These are phyloP conservation scores for roundworm (Caenorhabditis elegans) DNA, from an alignment of 1,140 invertebrate species.

Conservation along the genomic window WBcel235 BX284602.5:11005501-11006000, in stretches of 20 bases:
- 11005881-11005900: neutral
- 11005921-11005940: slow-evolving; percentile 28
- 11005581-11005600: slow-evolving; percentile 9
- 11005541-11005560: neutral
- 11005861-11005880: slow-evolving; percentile 12
- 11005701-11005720: no score
- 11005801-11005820: slow-evolving; percentile 28
- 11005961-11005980: slow-evolving; percentile 1
- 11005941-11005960: slow-evolving; percentile 15
- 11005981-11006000: neutral
- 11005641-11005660: neutral
- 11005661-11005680: neutral
- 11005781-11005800: slow-evolving; percentile 18
- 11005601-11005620: slow-evolving; percentile 11
- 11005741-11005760: neutral
- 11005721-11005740: slow-evolving; percentile 1
- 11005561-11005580: slow-evolving; percentile 24
- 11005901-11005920: neutral
- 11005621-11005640: neutral
- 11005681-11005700: neutral
- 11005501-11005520: slow-evolving; percentile 15
- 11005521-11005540: no score
- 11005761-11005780: neutral
- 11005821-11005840: neutral
- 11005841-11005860: neutral